Evolutionary conservation across 2,797 vertebrate species (phyloP), one percentile per base, ranked within the genome.

Genomic region (Paedocypris micromegethes): DNA sequence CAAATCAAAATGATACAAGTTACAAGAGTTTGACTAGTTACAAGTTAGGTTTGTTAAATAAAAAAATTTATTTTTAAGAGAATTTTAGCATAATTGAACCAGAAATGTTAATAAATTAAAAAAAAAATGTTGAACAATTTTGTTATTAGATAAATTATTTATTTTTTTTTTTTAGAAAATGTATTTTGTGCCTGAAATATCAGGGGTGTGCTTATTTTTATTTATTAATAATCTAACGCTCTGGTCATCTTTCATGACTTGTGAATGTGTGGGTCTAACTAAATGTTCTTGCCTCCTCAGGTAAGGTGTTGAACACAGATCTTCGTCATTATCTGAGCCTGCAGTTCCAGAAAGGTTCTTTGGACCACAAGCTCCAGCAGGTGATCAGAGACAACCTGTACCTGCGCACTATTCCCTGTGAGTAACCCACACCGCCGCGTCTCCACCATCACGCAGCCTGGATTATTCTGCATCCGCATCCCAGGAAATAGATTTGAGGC

Each of bases 321-420:
- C 82, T 99, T 80, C 93, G 92, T 58, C 95, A 99, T 85, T 99
- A 99, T 87, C 87, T 99, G 89, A 99, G 96, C 81, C 91, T 99
- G 80, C 96, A 99, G 88, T 99, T 99, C 86, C 96, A 99, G 88
- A 99, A 99, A 81, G 96, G 96, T 79, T 99, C 96, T 0, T 79
- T 95, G 87, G 96, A 99, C 86, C 96, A 99, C 75, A 98, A 98
- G 81, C 93, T 99, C 9, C 96, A 99, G 88, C 96, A 99, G 88
- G 93, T 98, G 82, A 99, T 99, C 88, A 90, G 96, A 86, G 96
- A 99, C 87, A 99, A 99, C 86, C 91, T 99, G 78, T 99, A 99
- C 85, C 85, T 99, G 82, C 93, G 96, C 83, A 99, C 96, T 76
- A 97, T 99, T 82, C 96, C 96, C 72, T 99, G 96, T 99, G 88